Evolutionary conservation across 2,797 vertebrate species (phyloP), one percentile per base, ranked within the genome.

Genomic region (Malacoctenus gilli): DNA sequence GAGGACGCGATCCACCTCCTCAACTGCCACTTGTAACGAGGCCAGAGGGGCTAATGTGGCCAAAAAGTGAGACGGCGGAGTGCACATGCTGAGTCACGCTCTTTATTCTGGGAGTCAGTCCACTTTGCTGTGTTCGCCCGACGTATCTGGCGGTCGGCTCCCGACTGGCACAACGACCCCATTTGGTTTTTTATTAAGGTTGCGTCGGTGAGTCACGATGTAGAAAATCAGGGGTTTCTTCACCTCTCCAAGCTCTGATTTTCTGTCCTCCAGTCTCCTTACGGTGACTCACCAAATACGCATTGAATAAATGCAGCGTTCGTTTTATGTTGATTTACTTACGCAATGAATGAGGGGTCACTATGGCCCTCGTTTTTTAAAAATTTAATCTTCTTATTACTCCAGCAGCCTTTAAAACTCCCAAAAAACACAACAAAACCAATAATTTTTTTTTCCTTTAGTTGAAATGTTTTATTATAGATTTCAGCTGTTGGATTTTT

Each of bases 61-160:
- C 51, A 73, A 41, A n/a, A 55, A 47, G 51, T 77, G 58, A 78
- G 49, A 48, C 59, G 46, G 48, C 35, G 21, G 34, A 9, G 56
- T 57, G 74, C 38, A 53, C 38, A 22, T 48, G 64, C 80, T 84
- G 82, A 86, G 58, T 85, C 83, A 84, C 52, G 43, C 41, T 54
- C 48, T 75, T 75, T 85, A 80, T 86, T 87, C 75, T 82, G 64
- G 74, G 78, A 61, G 28, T 48, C 34, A 20, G 31, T 54, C 57
- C 61, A 41, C 64, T 68, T 66, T 20, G 28, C 18, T 43, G 28
- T 47, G 22, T 60, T 56, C 21, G 34, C 18, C 47, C 32, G 41
- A 55, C n/a, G 1, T 46, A 62, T 43, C 58, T 59, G 38, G 53
- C 32, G 9, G 23, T 34, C 19, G 12, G 25, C 51, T 41, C 15